Evolutionary conservation across 2,113 vertebrate genomes (phyloP), one percentile per base, ranked within the genome.

Genomic region (Manacus vitellinus): DNA sequence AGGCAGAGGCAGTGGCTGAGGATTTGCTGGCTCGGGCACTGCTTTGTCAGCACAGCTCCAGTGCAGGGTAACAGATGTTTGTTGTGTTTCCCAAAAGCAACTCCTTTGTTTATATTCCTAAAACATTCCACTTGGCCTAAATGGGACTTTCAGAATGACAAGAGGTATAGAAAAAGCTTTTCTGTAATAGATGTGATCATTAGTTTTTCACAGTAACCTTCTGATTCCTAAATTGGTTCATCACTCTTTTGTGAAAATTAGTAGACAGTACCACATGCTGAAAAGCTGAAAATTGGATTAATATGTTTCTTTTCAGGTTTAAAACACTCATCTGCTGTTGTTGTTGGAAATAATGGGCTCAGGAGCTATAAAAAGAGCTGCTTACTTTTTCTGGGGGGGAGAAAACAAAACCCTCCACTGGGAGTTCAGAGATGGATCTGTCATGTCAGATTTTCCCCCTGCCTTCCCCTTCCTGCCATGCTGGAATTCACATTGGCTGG

Each of bases 201-300:
- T 39, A 7, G 35, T 88, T 81, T 91, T 74, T 54, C 12, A 41
- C 3, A 14, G 30, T 52, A 91, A 33, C 13, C 3, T 61, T 52
- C n/a, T 41, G 49, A 61, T 80, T 88, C 37, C 52, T 65, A 9
- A 81, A 74, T 6, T 14, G 35, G 55, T 63, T 81, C 68, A 73
- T 79, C 46, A 16, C 13, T 62, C 72, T 33, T 81, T 49, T 52
- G 77, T 56, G 80, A 47, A 41, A 70, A 89, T 87, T 33, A 89
- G 62, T 22, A 77, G 90, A 52, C 4, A 11, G 44, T 44, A 6
- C 51, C 25, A 3, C 65, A 4, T 1, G 27, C 63, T 83, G 83
- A 79, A 86, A 86, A 80, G 94, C 91, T 89, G 91, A 91, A 95
- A 92, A 96, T 91, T 68, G 86, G 94, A 95, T 95, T 94, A 87